Conservation (phyloP, 2,797 vertebrate genomes). For the Lepilemur septentrionalis region DNA sequence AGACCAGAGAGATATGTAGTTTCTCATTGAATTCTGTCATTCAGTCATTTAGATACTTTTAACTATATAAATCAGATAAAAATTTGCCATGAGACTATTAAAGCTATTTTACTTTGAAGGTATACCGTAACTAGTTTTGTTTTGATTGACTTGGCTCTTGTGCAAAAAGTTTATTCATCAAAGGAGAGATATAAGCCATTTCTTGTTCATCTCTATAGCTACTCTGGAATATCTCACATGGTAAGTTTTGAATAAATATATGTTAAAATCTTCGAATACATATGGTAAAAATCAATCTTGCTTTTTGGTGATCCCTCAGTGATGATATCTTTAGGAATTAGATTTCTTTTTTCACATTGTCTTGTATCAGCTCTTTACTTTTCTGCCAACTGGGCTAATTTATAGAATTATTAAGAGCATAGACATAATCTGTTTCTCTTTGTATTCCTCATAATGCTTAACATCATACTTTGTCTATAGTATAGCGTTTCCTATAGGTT, state of each 20-base stretch:
- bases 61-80: not conserved
- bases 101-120: not conserved
- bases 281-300: not conserved
- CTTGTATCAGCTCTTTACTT: not conserved
- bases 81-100: not conserved
- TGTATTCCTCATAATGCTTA: not conserved
- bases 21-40: not conserved
- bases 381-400: not conserved
- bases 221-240: not conserved
- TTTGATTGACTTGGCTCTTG: slow-evolving; percentile 36
- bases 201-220: not conserved
- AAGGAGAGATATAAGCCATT: not conserved
- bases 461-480: not conserved
- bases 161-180: not conserved
- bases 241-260: not conserved
- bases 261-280: slow-evolving; percentile 5
- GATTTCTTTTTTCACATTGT: not conserved
- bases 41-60: not conserved
- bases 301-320: not conserved
- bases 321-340: not conserved
- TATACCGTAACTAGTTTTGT: not conserved
- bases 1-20: not conserved
- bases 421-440: not conserved
- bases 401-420: not conserved
- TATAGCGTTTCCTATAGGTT: not conserved